phyloP scores from a whole-genome alignment of 2,888 invertebrate genomes.

The Mycalesis mineus region DNA sequence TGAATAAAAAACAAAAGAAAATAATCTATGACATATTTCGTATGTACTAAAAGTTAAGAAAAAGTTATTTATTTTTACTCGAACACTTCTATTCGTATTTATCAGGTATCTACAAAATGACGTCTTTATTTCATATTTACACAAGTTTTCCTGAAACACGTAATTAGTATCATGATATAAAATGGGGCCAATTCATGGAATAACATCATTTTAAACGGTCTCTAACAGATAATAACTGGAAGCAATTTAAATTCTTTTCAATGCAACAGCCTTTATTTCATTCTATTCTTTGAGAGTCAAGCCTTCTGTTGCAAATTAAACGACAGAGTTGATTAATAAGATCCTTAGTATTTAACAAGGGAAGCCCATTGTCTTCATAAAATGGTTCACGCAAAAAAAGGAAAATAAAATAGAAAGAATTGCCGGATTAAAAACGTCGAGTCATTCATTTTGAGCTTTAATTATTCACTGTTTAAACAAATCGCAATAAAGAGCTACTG shows the following conservation, averaged over 20 bases:
- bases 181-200: background rate
- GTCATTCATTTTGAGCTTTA: constrained; percentile 67
- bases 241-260: constrained; percentile 21
- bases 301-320: constrained; percentile 57
- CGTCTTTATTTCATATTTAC: too few relatives aligned
- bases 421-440: constrained; percentile 61
- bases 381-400: constrained; percentile 53
- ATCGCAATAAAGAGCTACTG: constrained; percentile 59
- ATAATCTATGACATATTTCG: too few relatives aligned
- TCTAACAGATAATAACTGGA: constrained; percentile 8
- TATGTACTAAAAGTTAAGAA: too few relatives aligned
- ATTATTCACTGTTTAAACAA: constrained; percentile 75
- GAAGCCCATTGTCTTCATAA: constrained; percentile 61
- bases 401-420: constrained; percentile 50
- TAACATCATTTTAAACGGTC: background rate
- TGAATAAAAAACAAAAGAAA: too few relatives aligned
- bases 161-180: too few relatives aligned
- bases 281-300: constrained; percentile 22
- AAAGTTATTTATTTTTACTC: too few relatives aligned
- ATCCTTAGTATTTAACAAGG: constrained; percentile 66
- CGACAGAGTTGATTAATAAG: constrained; percentile 65
- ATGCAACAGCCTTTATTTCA: constrained; percentile 11
- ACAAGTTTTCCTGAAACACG: too few relatives aligned
- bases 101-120: too few relatives aligned
- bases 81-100: too few relatives aligned